Percentiles rank a stretch among this genome's conserved stretches.
phyloP scores from a whole-genome alignment of 2,797 vertebrate species.

The Austrolebias charrua region DNA sequence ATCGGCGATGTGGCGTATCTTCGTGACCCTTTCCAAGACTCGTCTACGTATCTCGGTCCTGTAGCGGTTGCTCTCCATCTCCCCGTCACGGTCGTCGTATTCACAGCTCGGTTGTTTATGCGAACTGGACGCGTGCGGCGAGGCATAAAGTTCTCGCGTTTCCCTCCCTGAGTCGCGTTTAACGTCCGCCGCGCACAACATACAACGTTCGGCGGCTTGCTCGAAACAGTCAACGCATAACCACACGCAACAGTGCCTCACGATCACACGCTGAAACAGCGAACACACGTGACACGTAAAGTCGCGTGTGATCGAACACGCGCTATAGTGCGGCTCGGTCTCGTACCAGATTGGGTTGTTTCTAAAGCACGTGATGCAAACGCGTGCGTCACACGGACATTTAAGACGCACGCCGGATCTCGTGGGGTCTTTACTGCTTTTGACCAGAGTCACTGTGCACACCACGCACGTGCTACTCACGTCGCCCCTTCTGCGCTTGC shows the following conservation, averaged over 20 bases:
- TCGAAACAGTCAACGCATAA: not conserved
- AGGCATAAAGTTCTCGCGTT: too few species aligned
- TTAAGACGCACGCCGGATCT: not conserved
- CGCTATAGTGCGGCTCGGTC: not conserved
- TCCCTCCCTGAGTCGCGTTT: not conserved
- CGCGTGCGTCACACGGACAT: not conserved
- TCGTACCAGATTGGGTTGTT: not conserved
- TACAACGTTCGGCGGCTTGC: too few species aligned
- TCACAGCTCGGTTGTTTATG: too few species aligned
- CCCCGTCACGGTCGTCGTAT: too few species aligned
- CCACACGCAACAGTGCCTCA: conserved; percentile 5
- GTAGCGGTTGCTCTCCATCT: too few species aligned
- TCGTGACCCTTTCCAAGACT: too few species aligned
- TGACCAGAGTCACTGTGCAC: not conserved
- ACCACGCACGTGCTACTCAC: not conserved
- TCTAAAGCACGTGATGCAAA: not conserved
- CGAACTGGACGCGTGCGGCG: too few species aligned
- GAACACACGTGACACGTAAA: not conserved
- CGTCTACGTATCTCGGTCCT: too few species aligned
- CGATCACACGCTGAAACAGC: not conserved
- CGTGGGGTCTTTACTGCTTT: not conserved
- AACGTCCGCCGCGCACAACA: fast-evolving
- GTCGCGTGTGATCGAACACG: not conserved
- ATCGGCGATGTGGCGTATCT: not conserved
- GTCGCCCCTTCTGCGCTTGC: fast-evolving